These are phyloP conservation scores for Amiota communis DNA, from an alignment of 2,888 invertebrate species.

Conservation along the genomic window DNA sequence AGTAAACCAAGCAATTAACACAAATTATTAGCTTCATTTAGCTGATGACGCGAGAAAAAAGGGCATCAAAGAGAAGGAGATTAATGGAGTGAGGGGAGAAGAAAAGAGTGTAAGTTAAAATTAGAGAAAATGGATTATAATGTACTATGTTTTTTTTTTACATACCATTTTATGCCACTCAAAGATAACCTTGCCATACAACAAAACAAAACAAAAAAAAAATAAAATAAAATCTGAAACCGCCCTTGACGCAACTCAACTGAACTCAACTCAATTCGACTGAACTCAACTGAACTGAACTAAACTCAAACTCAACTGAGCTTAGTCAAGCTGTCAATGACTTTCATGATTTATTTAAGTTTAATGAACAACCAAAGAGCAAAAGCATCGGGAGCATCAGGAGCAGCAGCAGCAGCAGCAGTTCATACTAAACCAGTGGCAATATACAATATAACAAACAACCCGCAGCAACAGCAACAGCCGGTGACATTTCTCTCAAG, in stretches of 20 bases:
- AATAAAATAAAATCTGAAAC: not conserved
- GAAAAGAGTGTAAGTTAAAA: too few species aligned
- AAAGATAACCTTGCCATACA: constrained; percentile 15
- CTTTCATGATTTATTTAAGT: constrained; percentile 57
- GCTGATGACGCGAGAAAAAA: too few species aligned
- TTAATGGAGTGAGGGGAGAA: too few species aligned
- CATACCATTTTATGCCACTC: constrained; percentile 15
- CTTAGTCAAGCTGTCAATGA: constrained; percentile 29
- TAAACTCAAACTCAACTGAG: constrained; percentile 10
- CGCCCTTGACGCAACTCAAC: not conserved
- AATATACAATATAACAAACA: not conserved
- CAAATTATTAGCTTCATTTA: constrained; percentile 5
- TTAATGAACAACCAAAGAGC: constrained; percentile 56
- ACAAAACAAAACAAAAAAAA: not conserved
- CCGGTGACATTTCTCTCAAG: not conserved
- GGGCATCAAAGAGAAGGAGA: too few species aligned
- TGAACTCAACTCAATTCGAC: not conserved
- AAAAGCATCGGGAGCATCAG: constrained; percentile 19
- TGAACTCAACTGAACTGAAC: not conserved
- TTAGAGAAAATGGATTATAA: not conserved
- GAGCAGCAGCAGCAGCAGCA: constrained; percentile 11
- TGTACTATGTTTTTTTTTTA: not conserved
- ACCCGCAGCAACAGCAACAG: constrained; percentile 3
- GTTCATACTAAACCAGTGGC: not conserved
- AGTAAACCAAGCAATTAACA: constrained; percentile 8